Base-by-base conservation (phyloP, 2,113 vertebrate species). In the Pantherophis guttatus region DNA sequence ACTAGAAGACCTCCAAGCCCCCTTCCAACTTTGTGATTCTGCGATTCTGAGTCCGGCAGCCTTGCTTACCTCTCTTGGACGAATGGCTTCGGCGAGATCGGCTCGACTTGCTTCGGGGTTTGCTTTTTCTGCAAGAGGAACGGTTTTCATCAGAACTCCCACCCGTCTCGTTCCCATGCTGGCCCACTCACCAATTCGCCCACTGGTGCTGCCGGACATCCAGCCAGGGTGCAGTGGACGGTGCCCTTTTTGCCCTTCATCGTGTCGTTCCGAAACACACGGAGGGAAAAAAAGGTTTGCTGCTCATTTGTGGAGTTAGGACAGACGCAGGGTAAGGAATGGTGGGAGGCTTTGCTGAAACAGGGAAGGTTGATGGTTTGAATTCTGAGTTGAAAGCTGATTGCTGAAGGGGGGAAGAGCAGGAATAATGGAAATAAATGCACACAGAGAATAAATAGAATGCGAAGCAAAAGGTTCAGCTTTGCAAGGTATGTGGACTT, bases 81-180 rank as follows among this genome's bases (percentile, higher is more conserved):
- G 92, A 93, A 19, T 13, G 92, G 88, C 75, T 93, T 86, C 88
- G 50, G 8, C 23, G 88, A 0, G 88, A 39, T 53, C 58, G 90
- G 21, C 44, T 59, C 1, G 92, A 62, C 81, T 86, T 93, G 53
- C 29, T 93, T 50, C 44, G 52, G 0, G 13, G 7, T n/a, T 23
- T 90, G 24, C 10, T 59, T 54, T 90, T 93, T 4, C 92, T 93
- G 92, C 50, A 86, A 90, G 1, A n/a, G 70, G 48, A 54, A 90
- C 1, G 19, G 44, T 44, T 3, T 8, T 15, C 0, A 10, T 86
- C 29, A 90, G 70, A 19, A 59, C 2, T 2, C 8, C 4, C 23
- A 1, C 24, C 6, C 5, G 11, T 57, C 48, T 52, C 3, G 1
- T 1, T 3, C 70, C n/a, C 0, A 15, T 3, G n/a, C n/a, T 19